Evolutionary conservation across 2,113 vertebrate genomes (phyloP).

Genomic region (Setophaga kirtlandii): DNA sequence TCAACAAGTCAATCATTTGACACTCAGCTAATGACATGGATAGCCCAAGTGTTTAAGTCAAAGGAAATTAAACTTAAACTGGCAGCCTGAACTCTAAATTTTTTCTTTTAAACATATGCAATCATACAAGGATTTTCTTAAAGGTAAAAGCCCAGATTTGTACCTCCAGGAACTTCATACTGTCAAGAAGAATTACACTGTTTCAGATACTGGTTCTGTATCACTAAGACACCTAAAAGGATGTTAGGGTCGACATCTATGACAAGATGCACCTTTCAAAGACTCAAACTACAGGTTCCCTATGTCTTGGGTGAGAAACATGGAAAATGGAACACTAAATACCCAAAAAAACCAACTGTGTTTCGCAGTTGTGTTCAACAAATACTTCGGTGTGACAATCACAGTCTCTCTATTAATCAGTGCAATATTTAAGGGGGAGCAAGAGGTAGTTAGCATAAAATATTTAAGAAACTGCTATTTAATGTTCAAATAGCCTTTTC

Average conservation of each 20-base stretch:
- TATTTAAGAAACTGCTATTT: not conserved
- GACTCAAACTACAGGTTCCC: accelerated
- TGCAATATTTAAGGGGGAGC: not conserved
- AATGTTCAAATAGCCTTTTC: not conserved
- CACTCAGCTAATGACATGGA: not conserved
- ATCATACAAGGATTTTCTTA: not conserved
- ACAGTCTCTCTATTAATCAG: not conserved
- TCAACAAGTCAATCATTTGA: not conserved
- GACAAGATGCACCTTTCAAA: not conserved
- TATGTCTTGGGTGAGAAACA: not conserved
- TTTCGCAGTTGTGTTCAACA: not conserved
- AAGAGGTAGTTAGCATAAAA: not conserved
- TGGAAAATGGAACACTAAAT: not conserved
- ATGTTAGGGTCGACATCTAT: not conserved
- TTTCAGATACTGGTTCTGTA: not conserved
- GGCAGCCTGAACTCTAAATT: not conserved
- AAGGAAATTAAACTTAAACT: not conserved
- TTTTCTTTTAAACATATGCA: not conserved
- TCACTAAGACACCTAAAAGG: not conserved
- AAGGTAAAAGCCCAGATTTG: not conserved
- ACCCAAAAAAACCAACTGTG: not conserved
- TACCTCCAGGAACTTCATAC: not conserved
- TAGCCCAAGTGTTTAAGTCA: not conserved
- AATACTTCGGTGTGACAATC: not conserved
- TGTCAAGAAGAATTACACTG: not conserved